Conservation (phyloP, 2,888 invertebrate species). For the Caenorhabditis drosophilae region DNA sequence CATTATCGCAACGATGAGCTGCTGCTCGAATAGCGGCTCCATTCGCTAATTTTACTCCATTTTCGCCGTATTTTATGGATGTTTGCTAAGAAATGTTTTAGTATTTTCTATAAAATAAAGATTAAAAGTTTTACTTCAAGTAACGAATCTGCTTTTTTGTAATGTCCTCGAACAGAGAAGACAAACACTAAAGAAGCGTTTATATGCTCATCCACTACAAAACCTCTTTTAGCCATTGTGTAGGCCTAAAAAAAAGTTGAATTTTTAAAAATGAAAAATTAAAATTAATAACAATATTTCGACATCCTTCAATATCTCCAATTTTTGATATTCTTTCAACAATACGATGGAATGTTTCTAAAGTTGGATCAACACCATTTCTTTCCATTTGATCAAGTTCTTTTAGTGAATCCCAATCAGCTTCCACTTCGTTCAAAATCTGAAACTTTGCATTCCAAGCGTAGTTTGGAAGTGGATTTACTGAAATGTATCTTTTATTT, state of each 20-base stretch:
- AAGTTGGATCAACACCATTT: constrained; percentile 26
- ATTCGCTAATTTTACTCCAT: constrained; percentile 27
- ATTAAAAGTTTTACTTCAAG: constrained; percentile 40
- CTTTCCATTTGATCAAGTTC: constrained; percentile 32
- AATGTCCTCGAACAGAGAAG: constrained; percentile 40
- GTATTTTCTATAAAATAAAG: not conserved
- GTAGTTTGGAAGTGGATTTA: constrained; percentile 23
- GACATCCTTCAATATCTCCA: constrained; percentile 41
- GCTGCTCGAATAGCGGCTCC: constrained; percentile 50
- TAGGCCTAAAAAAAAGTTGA: too few relatives aligned
- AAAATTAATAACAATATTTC: constrained; percentile 40
- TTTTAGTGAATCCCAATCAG: constrained; percentile 33
- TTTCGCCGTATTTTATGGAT: constrained; percentile 32
- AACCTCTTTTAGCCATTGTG: constrained; percentile 50
- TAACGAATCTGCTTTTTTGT: constrained; percentile 48
- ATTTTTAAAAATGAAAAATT: too few relatives aligned
- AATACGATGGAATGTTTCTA: constrained; percentile 35
- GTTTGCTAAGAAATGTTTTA: constrained; percentile 36
- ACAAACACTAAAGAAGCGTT: constrained; percentile 46
- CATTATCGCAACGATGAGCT: constrained; percentile 40
- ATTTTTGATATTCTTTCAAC: constrained; percentile 18
- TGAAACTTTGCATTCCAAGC: constrained; percentile 40
- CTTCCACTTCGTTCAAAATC: constrained; percentile 45
- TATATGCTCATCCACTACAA: constrained; percentile 39
- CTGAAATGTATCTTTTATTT: constrained; percentile 14